These are phyloP conservation scores for Drosophila merina DNA, from an alignment of 2,888 invertebrate species.

Conservation along the genomic window DNA sequence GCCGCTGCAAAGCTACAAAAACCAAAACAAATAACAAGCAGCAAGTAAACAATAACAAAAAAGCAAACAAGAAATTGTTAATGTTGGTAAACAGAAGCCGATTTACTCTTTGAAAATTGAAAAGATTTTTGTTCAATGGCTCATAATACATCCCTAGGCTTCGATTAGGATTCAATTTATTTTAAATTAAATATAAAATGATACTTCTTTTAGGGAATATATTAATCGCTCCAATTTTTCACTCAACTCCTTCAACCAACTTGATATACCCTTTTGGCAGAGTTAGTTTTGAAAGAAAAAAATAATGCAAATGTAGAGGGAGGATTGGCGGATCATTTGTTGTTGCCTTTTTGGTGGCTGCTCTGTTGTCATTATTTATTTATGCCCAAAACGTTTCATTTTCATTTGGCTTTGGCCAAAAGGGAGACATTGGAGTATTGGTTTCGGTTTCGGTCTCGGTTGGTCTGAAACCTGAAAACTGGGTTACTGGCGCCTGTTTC, in stretches of 20 bases:
- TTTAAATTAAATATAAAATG: background rate
- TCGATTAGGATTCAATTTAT: background rate
- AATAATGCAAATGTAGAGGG: conserved; percentile 62
- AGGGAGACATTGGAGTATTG: conserved; percentile 62
- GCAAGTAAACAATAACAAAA: conserved; percentile 40
- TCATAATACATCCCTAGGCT: too few species aligned
- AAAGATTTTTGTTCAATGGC: background rate
- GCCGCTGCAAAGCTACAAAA: conserved; percentile 55
- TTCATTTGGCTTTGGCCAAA: conserved; percentile 68
- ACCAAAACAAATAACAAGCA: conserved; percentile 43
- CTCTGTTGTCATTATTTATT: conserved; percentile 76
- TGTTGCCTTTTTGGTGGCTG: conserved; percentile 72
- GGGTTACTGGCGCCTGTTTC: conserved; percentile 80
- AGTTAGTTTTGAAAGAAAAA: background rate
- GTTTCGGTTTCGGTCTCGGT: conserved; percentile 32
- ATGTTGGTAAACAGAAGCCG: conserved; percentile 33
- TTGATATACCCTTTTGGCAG: conserved; percentile 16
- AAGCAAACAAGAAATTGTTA: conserved; percentile 19
- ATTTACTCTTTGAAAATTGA: conserved; percentile 30
- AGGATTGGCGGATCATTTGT: conserved; percentile 66
- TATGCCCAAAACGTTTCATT: conserved; percentile 79
- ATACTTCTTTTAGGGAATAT: background rate
- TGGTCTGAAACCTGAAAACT: conserved; percentile 70
- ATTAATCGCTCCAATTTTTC: background rate
- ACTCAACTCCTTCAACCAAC: background rate